phyloP scores from a whole-genome alignment of 1,140 invertebrate species.

The Neoseiulus cucumeris region DNA sequence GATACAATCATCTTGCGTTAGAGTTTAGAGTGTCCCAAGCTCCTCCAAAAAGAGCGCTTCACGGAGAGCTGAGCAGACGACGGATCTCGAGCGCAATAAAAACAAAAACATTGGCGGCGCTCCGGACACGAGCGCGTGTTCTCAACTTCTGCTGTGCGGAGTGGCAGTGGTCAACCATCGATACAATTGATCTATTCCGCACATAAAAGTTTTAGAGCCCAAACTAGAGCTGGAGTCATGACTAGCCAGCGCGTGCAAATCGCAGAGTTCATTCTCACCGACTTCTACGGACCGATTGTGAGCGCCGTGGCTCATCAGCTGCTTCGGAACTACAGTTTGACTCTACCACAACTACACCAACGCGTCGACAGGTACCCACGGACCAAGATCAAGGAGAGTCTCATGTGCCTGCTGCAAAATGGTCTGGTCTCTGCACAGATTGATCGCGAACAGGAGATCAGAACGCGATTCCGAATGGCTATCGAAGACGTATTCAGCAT shows the following conservation, averaged over 20 bases:
- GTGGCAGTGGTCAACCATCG: no score
- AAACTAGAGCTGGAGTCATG: not conserved
- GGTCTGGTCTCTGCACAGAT: not conserved
- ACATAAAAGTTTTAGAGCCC: no score
- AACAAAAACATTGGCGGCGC: no score
- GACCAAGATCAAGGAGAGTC: not conserved
- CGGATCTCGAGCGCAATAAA: no score
- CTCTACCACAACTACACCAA: not conserved
- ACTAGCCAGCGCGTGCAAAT: not conserved
- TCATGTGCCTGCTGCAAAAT: conserved; percentile 1
- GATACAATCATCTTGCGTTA: no score
- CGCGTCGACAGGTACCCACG: not conserved
- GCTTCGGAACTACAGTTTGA: conserved; percentile 8
- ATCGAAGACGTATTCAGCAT: not conserved
- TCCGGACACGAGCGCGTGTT: no score
- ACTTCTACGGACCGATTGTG: conserved; percentile 9
- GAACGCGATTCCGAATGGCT: not conserved
- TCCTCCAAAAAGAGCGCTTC: no score
- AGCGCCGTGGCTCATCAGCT: not conserved
- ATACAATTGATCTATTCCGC: no score
- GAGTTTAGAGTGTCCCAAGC: no score
- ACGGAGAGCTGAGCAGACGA: no score
- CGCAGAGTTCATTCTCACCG: not conserved
- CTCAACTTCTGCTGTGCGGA: no score
- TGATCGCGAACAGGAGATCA: not conserved